These are phyloP conservation scores for Scarus forsteni DNA, from an alignment of 2,797 vertebrate genomes.

Conservation along the genomic window DNA sequence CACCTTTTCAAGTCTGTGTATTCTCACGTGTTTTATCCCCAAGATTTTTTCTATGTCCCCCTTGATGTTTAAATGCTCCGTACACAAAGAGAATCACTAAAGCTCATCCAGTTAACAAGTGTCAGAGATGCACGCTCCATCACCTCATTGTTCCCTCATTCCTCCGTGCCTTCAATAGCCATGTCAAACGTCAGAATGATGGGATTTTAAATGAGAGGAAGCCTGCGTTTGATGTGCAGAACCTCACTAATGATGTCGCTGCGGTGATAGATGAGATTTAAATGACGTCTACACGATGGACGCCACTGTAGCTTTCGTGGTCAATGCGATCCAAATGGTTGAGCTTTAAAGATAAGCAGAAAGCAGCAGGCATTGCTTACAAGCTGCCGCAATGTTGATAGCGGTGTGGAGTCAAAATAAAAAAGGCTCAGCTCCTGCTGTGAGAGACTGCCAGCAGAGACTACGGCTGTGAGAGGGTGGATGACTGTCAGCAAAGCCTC, in stretches of 20 bases:
- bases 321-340: constrained; percentile 53
- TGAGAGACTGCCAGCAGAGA: constrained; percentile 57
- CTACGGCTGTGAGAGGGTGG: constrained; percentile 42
- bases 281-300: constrained; percentile 65
- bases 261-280: constrained; percentile 65
- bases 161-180: constrained; percentile 32
- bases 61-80: constrained; percentile 17
- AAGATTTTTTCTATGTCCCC: constrained; percentile 10
- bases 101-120: constrained; percentile 40
- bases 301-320: constrained; percentile 33
- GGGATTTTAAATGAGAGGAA: constrained; percentile 54
- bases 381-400: constrained; percentile 67
- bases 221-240: constrained; percentile 56
- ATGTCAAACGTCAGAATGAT: constrained; percentile 47
- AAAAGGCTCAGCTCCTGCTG: constrained; percentile 56
- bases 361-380: constrained; percentile 58
- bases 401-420: constrained; percentile 35
- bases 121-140: constrained; percentile 6
- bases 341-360: constrained; percentile 73
- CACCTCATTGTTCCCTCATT: constrained; percentile 61
- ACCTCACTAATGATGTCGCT: constrained; percentile 48
- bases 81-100: constrained; percentile 31
- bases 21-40: background rate
- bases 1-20: background rate
- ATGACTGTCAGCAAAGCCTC: constrained; percentile 52